A percentile compares a stretch with the other conserved stretches of the same genome.
Conservation (phyloP, 2,888 invertebrate species). For the Gisinianus flammeolus region DNA sequence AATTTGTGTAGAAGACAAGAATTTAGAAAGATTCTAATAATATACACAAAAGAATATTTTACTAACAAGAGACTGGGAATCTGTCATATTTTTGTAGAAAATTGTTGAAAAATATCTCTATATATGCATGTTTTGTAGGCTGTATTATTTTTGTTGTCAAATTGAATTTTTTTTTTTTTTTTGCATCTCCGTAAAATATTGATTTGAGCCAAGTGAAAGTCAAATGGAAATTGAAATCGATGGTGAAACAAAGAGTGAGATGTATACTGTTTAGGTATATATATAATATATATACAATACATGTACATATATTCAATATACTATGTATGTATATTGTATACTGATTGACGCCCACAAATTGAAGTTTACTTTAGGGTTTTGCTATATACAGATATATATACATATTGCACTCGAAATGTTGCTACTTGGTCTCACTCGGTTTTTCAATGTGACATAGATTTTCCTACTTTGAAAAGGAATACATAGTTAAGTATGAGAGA, state of each 20-base stretch:
- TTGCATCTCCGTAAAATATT: too few species aligned
- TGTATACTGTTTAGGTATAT: not conserved
- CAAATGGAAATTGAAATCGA: constrained; percentile 19
- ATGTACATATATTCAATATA: too few species aligned
- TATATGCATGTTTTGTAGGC: too few species aligned
- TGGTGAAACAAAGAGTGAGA: not conserved
- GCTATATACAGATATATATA: not conserved
- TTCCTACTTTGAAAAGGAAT: not conserved
- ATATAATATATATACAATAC: too few species aligned
- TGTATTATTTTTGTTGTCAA: too few species aligned
- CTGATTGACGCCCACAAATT: constrained; percentile 32
- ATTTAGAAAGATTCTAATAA: too few species aligned
- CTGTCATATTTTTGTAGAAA: too few species aligned
- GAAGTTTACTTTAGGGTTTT: constrained; percentile 27
- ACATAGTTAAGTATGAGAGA: not conserved
- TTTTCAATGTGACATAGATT: constrained; percentile 2
- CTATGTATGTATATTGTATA: not conserved
- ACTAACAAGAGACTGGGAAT: too few species aligned
- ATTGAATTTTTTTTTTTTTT: too few species aligned
- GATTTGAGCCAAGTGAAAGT: constrained; percentile 5
- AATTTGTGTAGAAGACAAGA: too few species aligned
- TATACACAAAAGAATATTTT: too few species aligned
- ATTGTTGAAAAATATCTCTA: too few species aligned
- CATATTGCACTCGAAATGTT: constrained; percentile 8
- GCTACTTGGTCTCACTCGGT: not conserved